phyloP scores from a whole-genome alignment of 2,113 vertebrate species.

The Emydura subglobosa region DNA sequence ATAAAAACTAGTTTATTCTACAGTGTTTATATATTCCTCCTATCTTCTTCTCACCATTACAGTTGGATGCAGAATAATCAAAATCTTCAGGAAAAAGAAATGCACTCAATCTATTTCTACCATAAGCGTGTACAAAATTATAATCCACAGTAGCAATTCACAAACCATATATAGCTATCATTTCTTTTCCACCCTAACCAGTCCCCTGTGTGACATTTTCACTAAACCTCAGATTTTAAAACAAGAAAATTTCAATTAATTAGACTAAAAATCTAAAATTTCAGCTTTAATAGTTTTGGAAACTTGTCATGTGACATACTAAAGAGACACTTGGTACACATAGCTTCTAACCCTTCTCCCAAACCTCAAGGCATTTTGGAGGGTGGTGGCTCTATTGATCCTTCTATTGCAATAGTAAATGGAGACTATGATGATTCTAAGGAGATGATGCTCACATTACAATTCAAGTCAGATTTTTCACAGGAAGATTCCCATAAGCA shows the following conservation, averaged over 20 bases:
- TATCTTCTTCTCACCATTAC: not conserved
- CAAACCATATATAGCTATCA: not conserved
- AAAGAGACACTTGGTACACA: not conserved
- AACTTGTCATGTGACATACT: not conserved
- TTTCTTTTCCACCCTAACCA: not conserved
- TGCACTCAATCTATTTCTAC: not conserved
- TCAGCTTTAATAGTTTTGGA: not conserved
- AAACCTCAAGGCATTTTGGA: rapidly evolving
- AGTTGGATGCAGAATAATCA: not conserved
- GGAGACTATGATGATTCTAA: not conserved
- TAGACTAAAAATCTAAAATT: not conserved
- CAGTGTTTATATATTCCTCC: not conserved
- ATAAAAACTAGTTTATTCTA: not conserved
- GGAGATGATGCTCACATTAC: not conserved
- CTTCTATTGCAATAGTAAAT: not conserved
- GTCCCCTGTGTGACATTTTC: not conserved
- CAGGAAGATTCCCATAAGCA: not conserved
- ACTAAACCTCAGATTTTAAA: not conserved
- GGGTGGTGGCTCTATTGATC: not conserved
- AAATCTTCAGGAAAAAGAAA: not conserved
- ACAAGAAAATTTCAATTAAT: not conserved
- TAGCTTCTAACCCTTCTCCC: not conserved
- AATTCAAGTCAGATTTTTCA: not conserved
- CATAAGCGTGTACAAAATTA: not conserved
- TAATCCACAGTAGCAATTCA: not conserved